Conservation (phyloP, 1,140 invertebrate species). For the Dendrolimus kikuchii region DNA sequence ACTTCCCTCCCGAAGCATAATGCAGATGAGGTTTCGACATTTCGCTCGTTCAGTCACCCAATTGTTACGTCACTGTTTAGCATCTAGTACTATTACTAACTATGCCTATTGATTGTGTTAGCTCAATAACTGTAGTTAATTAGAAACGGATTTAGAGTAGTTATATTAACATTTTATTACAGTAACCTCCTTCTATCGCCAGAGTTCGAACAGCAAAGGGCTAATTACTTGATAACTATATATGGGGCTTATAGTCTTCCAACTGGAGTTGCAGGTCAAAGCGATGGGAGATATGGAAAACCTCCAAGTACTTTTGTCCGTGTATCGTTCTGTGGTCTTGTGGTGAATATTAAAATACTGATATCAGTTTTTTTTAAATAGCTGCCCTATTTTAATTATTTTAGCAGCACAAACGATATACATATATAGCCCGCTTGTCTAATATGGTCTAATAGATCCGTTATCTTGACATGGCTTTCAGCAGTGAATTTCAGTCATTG, state of each 20-base stretch:
- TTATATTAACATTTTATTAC: slow-evolving; percentile 5
- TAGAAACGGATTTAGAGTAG: background rate
- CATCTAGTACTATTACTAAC: too few relatives aligned
- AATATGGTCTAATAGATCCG: slow-evolving; percentile 2
- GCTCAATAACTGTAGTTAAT: too few relatives aligned
- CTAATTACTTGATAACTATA: slow-evolving; percentile 42
- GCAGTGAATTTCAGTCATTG: too few relatives aligned
- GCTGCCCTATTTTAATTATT: too few relatives aligned
- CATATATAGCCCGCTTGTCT: background rate
- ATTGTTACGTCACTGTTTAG: too few relatives aligned
- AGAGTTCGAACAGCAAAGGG: slow-evolving; percentile 39
- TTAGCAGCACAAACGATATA: too few relatives aligned
- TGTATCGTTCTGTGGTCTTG: slow-evolving; percentile 56
- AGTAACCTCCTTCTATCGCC: slow-evolving; percentile 29
- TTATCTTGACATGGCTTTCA: too few relatives aligned
- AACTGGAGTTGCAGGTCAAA: slow-evolving; percentile 10
- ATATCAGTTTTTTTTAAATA: too few relatives aligned
- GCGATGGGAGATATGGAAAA: slow-evolving; percentile 28
- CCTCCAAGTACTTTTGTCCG: slow-evolving; percentile 41
- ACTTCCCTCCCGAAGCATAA: too few relatives aligned
- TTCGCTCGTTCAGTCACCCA: too few relatives aligned
- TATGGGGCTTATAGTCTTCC: slow-evolving; percentile 35
- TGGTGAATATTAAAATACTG: slow-evolving; percentile 31
- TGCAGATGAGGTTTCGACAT: too few relatives aligned
- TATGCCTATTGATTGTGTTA: too few relatives aligned